Evolutionary conservation across 2,888 invertebrate species (phyloP).

Genomic region (Zootermopsis nevadensis): DNA sequence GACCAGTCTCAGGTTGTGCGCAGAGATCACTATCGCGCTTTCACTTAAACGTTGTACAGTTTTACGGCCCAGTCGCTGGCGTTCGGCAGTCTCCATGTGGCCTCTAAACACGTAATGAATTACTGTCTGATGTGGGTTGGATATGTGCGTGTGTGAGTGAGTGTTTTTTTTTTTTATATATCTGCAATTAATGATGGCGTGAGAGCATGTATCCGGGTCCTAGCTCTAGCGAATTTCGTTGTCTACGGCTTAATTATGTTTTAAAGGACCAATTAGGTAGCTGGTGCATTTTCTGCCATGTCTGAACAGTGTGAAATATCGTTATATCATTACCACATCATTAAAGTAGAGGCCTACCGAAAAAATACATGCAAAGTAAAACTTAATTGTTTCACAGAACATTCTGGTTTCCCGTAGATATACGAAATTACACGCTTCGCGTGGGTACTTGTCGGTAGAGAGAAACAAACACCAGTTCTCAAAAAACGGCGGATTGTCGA

Average conservation of each 20-base stretch:
- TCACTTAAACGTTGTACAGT: too few relatives aligned
- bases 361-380: neutral
- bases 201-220: neutral
- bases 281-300: neutral
- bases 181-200: too few relatives aligned
- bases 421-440: too few relatives aligned
- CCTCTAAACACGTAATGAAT: neutral
- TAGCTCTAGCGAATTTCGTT: neutral
- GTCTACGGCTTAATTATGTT: neutral
- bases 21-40: neutral
- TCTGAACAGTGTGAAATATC: neutral
- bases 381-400: neutral
- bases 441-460: too few relatives aligned
- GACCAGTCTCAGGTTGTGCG: too few relatives aligned
- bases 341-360: neutral
- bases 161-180: too few relatives aligned
- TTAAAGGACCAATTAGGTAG: neutral
- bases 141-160: neutral
- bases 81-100: neutral
- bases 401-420: too few relatives aligned
- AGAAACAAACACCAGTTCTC: too few relatives aligned
- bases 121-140: neutral
- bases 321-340: neutral
- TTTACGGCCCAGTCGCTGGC: neutral
- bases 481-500: too few relatives aligned